Evolutionary conservation across 2,113 vertebrate genomes (phyloP).

Genomic region (Aegotheles bennettii): DNA sequence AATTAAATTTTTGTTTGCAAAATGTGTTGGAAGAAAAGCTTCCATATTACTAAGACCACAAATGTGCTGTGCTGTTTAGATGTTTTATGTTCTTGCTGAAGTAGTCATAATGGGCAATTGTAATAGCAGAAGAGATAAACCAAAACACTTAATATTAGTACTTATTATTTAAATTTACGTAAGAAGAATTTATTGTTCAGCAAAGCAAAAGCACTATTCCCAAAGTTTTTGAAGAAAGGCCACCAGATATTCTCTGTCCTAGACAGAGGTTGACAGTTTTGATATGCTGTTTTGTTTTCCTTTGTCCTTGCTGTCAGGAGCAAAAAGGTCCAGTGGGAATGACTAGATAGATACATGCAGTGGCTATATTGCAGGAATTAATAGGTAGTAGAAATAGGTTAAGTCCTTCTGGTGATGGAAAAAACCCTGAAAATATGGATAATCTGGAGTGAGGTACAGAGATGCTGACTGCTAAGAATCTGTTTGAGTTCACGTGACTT

Average conservation of each 20-base stretch:
- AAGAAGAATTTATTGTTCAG: neutral
- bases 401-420: neutral
- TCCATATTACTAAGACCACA: neutral
- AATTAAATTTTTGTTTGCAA: neutral
- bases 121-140: neutral
- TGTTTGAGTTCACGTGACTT: neutral
- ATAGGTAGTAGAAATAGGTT: neutral
- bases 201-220: neutral
- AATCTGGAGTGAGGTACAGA: neutral
- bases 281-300: neutral
- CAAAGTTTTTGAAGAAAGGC: neutral
- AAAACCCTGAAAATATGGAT: neutral
- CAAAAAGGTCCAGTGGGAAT: neutral
- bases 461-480: neutral
- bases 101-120: neutral
- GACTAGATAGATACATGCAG: neutral
- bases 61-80: neutral
- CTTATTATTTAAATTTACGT: neutral
- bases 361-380: neutral
- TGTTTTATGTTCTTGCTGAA: slow-evolving; percentile 37
- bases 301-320: neutral
- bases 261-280: neutral
- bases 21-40: neutral
- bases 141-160: too few relatives aligned
- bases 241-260: neutral